Conservation (phyloP, 2,888 invertebrate genomes). For the Drosophila lutescens region DNA sequence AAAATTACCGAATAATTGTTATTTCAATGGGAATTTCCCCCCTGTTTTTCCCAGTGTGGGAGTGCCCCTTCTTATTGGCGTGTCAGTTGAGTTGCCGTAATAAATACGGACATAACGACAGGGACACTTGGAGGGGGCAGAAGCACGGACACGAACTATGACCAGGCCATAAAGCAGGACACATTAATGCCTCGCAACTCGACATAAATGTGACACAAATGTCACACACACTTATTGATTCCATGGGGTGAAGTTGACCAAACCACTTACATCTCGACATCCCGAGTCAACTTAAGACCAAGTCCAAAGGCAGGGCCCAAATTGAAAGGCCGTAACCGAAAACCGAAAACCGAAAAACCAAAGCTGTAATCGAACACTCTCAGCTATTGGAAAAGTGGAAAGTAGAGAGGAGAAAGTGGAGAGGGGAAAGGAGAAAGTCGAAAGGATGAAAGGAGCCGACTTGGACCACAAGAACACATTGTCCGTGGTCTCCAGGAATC, state of each 20-base stretch:
- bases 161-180: conserved; percentile 57
- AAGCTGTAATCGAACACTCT: conserved; percentile 57
- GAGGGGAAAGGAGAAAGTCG: neutral
- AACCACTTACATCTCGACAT: conserved; percentile 47
- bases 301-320: conserved; percentile 17
- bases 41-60: conserved; percentile 11
- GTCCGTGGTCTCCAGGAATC: conserved; percentile 22
- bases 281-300: conserved; percentile 37
- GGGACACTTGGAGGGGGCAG: neutral
- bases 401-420: neutral
- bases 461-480: conserved; percentile 23
- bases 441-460: neutral
- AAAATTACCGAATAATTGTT: no score
- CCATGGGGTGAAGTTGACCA: conserved; percentile 29
- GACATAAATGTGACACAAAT: conserved; percentile 78
- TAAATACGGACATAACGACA: conserved; percentile 64
- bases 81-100: conserved; percentile 53
- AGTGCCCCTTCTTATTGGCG: conserved; percentile 42
- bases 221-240: conserved; percentile 74
- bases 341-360: conserved; percentile 44
- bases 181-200: conserved; percentile 72
- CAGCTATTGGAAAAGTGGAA: neutral
- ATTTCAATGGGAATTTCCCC: neutral
- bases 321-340: conserved; percentile 49
- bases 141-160: conserved; percentile 34